phyloP scores from a whole-genome alignment of 2,797 vertebrate species.

The Poeciliopsis gracilis region DNA sequence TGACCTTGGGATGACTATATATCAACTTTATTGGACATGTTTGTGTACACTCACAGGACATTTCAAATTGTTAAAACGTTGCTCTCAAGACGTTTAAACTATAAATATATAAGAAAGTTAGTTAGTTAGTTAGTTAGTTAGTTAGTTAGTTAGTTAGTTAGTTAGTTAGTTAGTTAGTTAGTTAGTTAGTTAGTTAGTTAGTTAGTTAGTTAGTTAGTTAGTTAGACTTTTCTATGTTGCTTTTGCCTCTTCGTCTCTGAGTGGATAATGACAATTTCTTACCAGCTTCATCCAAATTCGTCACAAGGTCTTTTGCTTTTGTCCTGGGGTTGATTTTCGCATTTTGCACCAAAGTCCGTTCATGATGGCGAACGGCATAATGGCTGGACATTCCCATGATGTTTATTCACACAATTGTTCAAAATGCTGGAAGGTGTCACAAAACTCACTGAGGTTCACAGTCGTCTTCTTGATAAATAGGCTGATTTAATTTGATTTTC shows the following conservation, averaged over 20 bases:
- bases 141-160: no score
- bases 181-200: no score
- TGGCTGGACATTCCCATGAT: not conserved
- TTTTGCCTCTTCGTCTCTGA: not conserved
- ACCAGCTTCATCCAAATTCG: not conserved
- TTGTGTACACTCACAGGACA: no score
- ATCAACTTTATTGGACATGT: no score
- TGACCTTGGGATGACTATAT: no score
- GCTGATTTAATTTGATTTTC: not conserved
- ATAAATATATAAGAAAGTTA: not conserved
- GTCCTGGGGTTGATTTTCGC: not conserved
- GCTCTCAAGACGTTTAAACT: not conserved
- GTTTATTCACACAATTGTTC: not conserved
- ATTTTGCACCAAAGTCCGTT: not conserved
- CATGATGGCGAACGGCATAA: not conserved
- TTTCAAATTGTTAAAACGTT: no score
- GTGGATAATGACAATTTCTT: not conserved
- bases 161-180: no score
- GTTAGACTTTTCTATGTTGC: no score
- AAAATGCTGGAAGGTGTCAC: not conserved
- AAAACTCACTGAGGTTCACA: not conserved
- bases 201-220: not conserved
- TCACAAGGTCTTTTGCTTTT: not conserved
- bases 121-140: not conserved
- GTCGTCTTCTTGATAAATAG: not conserved